phyloP scores from a whole-genome alignment of 2,113 vertebrate genomes.

The Nyctibius bracteatus region DNA sequence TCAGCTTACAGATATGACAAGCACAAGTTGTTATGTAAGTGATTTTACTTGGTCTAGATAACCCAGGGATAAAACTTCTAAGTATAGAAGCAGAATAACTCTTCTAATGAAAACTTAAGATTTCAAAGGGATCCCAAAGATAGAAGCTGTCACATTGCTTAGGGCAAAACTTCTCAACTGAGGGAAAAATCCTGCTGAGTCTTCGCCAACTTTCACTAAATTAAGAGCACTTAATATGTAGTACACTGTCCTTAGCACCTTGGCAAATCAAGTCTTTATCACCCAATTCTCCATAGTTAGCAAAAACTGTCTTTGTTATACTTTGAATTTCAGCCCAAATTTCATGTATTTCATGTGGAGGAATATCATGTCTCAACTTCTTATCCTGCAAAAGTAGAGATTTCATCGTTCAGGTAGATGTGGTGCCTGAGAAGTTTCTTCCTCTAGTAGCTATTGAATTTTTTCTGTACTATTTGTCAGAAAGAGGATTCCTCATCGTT shows the following conservation, averaged over 20 bases:
- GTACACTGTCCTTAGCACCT: not conserved
- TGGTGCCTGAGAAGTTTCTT: not conserved
- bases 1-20: conserved; percentile 60
- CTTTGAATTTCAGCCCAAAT: too few species aligned
- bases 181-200: not conserved
- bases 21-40: conserved; percentile 57
- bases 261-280: not conserved
- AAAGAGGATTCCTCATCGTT: not conserved
- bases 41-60: conserved; percentile 60
- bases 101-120: conserved; percentile 4
- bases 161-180: not conserved
- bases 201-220: not conserved
- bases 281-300: not conserved
- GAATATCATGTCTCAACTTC: not conserved
- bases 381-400: not conserved
- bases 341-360: not conserved
- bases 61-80: conserved; percentile 27
- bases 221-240: not conserved
- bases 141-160: conserved; percentile 28
- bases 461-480: not conserved
- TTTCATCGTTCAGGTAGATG: not conserved
- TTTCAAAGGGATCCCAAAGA: conserved; percentile 27
- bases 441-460: not conserved
- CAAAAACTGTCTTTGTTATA: not conserved
- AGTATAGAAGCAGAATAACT: conserved; percentile 19